A percentile compares a stretch with the other conserved stretches of the same genome.
Evolutionary conservation across 2,113 vertebrate species (phyloP).

Genomic region (Varanus salvator): DNA sequence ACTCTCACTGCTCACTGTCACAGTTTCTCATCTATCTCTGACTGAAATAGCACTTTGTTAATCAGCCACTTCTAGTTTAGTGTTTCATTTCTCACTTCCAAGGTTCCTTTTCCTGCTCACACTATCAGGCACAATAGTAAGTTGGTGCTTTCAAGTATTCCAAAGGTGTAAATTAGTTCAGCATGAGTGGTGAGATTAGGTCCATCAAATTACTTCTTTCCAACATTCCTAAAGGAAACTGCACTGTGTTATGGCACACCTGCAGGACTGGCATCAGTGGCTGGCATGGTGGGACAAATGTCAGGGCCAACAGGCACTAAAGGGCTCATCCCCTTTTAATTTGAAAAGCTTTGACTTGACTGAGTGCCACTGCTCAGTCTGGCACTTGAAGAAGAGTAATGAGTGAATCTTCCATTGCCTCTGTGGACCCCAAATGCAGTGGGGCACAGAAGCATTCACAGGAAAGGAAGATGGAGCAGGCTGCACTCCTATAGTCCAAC

Average conservation of each 20-base stretch:
- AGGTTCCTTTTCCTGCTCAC: constrained; percentile 5
- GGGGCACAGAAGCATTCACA: no score
- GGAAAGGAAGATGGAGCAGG: no score
- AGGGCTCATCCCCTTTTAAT: no score
- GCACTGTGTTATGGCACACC: background rate
- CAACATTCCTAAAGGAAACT: background rate
- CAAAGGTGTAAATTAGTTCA: background rate
- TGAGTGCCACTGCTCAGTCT: no score
- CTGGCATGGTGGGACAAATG: background rate
- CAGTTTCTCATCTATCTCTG: constrained; percentile 14
- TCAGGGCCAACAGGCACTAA: background rate
- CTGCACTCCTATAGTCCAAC: no score
- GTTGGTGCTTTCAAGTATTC: background rate
- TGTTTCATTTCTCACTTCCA: background rate
- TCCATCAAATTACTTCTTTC: background rate
- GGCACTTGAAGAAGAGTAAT: no score
- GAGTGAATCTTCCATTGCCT: no score
- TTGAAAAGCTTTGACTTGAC: no score
- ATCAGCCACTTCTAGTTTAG: background rate
- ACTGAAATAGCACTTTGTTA: constrained; percentile 12
- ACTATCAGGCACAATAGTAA: background rate
- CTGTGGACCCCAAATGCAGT: no score
- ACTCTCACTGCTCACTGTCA: background rate
- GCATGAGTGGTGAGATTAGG: background rate
- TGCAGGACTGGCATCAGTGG: background rate